A percentile compares a stretch with the other conserved stretches of the same genome.
Evolutionary conservation across 1,140 invertebrate species (phyloP).

Genomic region (Orchesella cincta): DNA sequence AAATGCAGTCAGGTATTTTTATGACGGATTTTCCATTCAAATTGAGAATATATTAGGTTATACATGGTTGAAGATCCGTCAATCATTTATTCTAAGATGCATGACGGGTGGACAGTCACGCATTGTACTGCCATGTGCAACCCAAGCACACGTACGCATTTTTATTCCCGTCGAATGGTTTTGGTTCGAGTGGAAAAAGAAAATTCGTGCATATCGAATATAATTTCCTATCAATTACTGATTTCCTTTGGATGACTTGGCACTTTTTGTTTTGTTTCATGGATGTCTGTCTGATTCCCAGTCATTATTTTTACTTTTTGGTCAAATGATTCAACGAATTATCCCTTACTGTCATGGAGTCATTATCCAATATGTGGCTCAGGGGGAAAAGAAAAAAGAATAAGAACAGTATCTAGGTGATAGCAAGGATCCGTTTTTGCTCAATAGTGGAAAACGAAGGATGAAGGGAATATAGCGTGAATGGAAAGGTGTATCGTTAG

Average conservation of each 20-base stretch:
- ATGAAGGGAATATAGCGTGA: neutral
- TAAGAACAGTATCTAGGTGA: no score
- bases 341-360: neutral
- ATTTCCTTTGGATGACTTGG: constrained; percentile 22
- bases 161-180: no score
- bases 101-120: neutral
- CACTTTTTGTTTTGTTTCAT: constrained; percentile 27
- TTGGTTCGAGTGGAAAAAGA: no score
- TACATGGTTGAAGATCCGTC: no score
- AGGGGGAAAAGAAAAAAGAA: neutral
- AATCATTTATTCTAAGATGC: no score
- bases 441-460: no score
- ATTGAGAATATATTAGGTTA: no score
- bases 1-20: no score
- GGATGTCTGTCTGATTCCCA: neutral
- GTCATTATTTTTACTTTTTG: neutral
- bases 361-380: neutral
- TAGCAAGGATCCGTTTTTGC: no score
- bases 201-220: constrained; percentile 49
- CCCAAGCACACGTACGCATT: no score
- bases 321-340: neutral
- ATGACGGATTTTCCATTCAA: no score
- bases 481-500: neutral
- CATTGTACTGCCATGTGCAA: no score
- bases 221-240: constrained; percentile 50